phyloP scores from a whole-genome alignment of 1,140 invertebrate genomes.

The Amyelois transitella region DNA sequence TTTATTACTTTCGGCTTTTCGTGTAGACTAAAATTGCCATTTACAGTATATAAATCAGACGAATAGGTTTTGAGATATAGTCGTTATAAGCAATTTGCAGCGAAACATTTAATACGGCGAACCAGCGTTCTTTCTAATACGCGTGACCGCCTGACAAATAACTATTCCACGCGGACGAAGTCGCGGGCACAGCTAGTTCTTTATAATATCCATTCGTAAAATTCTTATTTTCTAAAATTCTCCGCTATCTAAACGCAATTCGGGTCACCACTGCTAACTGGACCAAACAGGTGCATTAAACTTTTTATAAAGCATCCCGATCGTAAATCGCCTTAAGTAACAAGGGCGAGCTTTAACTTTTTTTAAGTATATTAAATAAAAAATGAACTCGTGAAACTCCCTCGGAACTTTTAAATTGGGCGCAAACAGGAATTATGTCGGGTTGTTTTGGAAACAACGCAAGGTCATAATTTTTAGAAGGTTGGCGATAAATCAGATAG shows the following conservation, averaged over 20 bases:
- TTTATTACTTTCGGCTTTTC: too few relatives aligned
- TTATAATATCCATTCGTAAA: too few relatives aligned
- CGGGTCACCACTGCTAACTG: conserved; percentile 34
- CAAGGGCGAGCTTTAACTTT: conserved; percentile 40
- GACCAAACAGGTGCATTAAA: conserved; percentile 52
- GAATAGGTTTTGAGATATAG: too few relatives aligned
- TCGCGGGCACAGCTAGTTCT: too few relatives aligned
- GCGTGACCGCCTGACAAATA: too few relatives aligned
- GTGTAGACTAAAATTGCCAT: too few relatives aligned
- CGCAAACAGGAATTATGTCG: conserved; percentile 2
- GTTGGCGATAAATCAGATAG: conserved; percentile 21
- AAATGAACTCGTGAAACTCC: conserved; percentile 21
- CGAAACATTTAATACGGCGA: too few relatives aligned
- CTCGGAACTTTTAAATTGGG: conserved; percentile 12
- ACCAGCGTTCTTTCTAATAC: too few relatives aligned
- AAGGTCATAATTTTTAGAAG: conserved; percentile 14
- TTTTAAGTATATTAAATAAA: conserved; percentile 37
- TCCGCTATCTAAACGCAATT: conserved; percentile 10
- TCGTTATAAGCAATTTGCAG: too few relatives aligned
- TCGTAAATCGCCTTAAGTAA: conserved; percentile 54
- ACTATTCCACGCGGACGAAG: too few relatives aligned
- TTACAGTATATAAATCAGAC: too few relatives aligned
- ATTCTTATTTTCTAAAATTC: too few relatives aligned
- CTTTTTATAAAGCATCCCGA: conserved; percentile 34
- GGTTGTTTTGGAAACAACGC: not conserved